These are phyloP conservation scores for Chaenogobius annularis DNA, from an alignment of 2,113 vertebrate genomes.

Conservation along the genomic window DNA sequence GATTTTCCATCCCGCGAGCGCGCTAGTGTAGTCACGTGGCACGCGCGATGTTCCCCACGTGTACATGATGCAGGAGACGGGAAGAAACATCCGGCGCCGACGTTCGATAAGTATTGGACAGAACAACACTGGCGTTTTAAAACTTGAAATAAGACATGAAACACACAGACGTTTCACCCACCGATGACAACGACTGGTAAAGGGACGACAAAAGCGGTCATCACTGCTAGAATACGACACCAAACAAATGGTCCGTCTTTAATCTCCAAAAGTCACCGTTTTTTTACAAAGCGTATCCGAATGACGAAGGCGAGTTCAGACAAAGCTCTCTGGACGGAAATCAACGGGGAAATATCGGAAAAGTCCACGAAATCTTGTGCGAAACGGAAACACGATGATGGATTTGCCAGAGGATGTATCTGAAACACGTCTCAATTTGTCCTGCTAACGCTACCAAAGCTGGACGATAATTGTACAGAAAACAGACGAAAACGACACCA, in stretches of 20 bases:
- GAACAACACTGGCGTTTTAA: neutral
- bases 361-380: neutral
- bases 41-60: constrained; percentile 60
- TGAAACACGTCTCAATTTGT: neutral
- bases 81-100: constrained; percentile 28
- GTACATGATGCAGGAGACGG: constrained; percentile 62
- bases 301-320: constrained; percentile 14
- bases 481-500: constrained; percentile 37
- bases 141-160: neutral
- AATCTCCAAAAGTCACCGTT: neutral
- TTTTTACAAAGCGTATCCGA: constrained; percentile 26
- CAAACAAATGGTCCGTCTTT: neutral
- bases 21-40: too few relatives aligned
- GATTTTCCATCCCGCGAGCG: too few relatives aligned
- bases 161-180: neutral
- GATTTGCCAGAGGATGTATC: neutral
- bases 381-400: neutral
- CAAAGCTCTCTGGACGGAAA: constrained; percentile 12
- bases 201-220: neutral
- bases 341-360: neutral
- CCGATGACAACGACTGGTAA: neutral
- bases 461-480: neutral
- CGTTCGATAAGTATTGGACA: constrained; percentile 66
- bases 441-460: neutral
- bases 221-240: constrained; percentile 16